These are phyloP conservation scores for Columbina picui DNA, from an alignment of 2,113 vertebrate species.

Conservation along the genomic window DNA sequence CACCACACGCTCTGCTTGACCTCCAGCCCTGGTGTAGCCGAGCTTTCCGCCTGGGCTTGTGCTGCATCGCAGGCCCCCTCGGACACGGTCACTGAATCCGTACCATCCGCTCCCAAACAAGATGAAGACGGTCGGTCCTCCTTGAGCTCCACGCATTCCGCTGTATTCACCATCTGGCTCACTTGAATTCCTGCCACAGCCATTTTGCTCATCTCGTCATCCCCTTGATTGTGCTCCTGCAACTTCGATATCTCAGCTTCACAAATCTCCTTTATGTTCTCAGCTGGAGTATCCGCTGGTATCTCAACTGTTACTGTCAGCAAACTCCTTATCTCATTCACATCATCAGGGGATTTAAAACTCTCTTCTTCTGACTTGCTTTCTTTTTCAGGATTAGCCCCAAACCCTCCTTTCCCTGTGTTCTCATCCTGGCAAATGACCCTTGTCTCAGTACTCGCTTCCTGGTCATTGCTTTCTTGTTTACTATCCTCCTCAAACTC, in stretches of 20 bases:
- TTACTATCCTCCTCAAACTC: not conserved
- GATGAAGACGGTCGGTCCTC: not conserved
- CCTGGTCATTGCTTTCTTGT: not conserved
- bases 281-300: constrained; percentile 10
- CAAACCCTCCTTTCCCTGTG: not conserved
- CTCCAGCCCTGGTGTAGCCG: not conserved
- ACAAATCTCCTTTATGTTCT: not conserved
- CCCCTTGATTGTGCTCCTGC: constrained; percentile 25
- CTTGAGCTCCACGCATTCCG: not conserved
- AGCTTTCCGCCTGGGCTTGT: constrained; percentile 5
- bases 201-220: not conserved
- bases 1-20: not conserved
- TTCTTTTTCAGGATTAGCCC: not conserved
- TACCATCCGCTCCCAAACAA: not conserved
- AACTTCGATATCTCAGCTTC: not conserved
- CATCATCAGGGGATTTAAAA: constrained; percentile 3
- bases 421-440: not conserved
- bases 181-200: not conserved
- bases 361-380: not conserved
- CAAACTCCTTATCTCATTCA: constrained; percentile 73
- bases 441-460: not conserved
- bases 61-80: not conserved
- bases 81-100: not conserved
- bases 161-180: not conserved
- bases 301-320: constrained; percentile 49